Percentiles rank a stretch among this genome's conserved stretches.
These are phyloP conservation scores for Pseudobourletiella spinata DNA, from an alignment of 1,140 invertebrate genomes.

Conservation along the genomic window DNA sequence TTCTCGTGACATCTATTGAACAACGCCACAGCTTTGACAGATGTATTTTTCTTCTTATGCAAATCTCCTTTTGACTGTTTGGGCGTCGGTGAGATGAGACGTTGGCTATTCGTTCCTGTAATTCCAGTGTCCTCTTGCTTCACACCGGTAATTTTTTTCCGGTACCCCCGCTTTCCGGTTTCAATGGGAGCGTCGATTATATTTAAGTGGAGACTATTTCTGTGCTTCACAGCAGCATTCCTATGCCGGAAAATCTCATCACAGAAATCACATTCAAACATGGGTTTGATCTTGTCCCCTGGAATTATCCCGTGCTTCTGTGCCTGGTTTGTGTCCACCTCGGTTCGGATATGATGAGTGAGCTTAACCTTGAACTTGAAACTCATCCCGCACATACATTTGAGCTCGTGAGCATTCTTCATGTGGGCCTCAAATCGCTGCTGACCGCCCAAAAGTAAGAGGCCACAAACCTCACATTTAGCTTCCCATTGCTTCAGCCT, in stretches of 20 bases:
- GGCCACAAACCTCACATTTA: conserved; percentile 5
- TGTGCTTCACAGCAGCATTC: conserved; percentile 1
- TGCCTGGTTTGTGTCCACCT: neutral
- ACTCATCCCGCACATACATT: conserved; percentile 5
- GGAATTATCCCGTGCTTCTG: neutral
- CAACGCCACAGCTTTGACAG: too few species aligned
- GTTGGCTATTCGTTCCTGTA: too few species aligned
- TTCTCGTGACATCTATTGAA: too few species aligned
- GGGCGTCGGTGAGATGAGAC: too few species aligned
- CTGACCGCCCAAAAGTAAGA: conserved; percentile 1
- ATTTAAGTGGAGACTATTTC: too few species aligned
- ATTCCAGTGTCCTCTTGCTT: too few species aligned
- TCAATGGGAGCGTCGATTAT: too few species aligned
- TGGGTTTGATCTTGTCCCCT: neutral
- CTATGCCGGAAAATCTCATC: conserved; percentile 11
- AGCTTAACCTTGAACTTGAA: conserved; percentile 3
- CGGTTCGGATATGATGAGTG: neutral
- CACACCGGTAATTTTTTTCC: too few species aligned
- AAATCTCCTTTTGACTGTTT: too few species aligned
- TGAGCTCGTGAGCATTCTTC: conserved; percentile 8
- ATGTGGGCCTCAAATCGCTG: conserved; percentile 11
- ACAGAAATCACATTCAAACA: conserved; percentile 15
- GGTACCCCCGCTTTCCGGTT: too few species aligned
- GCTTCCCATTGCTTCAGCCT: conserved; percentile 14
- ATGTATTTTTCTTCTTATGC: too few species aligned